A percentile compares a stretch with the other conserved stretches of the same genome.
Conservation (phyloP, 2,113 vertebrate genomes). For the Phainopepla nitens region DNA sequence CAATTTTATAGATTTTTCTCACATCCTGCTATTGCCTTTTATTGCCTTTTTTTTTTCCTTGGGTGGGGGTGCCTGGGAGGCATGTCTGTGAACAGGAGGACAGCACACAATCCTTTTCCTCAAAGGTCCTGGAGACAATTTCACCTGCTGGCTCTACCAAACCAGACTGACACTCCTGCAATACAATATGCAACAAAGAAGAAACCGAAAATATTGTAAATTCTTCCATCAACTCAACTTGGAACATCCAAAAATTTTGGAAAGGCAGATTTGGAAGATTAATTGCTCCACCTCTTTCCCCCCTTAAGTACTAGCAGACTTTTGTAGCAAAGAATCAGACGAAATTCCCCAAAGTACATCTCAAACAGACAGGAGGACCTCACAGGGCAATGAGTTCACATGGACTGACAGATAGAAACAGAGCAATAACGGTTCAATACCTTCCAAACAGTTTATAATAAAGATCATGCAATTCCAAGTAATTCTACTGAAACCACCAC, state of each 20-base stretch:
- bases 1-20: background rate
- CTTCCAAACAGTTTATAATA: background rate
- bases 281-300: background rate
- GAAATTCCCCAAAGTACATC: background rate
- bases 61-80: background rate
- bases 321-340: background rate
- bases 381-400: background rate
- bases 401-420: background rate
- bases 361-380: background rate
- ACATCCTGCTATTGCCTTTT: background rate
- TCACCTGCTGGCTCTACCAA: background rate
- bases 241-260: background rate
- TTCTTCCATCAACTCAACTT: background rate
- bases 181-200: background rate
- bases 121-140: background rate
- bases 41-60: background rate
- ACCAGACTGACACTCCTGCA: background rate
- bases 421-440: background rate
- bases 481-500: background rate
- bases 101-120: background rate
- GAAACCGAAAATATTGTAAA: background rate
- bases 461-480: background rate
- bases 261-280: background rate
- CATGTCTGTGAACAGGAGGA: background rate
- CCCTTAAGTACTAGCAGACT: background rate